Evolutionary conservation across 1,140 invertebrate genomes (phyloP), one percentile per base, ranked within the genome.

Genomic region (Hyphantria cunea): DNA sequence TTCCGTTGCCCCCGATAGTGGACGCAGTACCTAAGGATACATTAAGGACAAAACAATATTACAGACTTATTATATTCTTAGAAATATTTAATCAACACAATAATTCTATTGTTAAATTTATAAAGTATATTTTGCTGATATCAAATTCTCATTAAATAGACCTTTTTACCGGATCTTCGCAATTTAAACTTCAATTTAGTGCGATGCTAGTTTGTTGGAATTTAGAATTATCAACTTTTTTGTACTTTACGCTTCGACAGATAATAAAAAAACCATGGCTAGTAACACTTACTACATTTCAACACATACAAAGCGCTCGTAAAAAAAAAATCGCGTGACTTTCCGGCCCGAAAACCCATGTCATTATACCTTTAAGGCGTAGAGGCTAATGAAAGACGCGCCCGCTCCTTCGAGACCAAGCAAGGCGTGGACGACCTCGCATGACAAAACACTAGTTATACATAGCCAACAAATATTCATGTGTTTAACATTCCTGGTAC

Each of bases 381-480:
- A 85, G 55, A 52, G 68, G 70, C 75, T 86, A 86, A 88, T 86
- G 82, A 86, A 87, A 84, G 79, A 81, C 83, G 74, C 80, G 64
- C 84, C 84, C 82, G 74, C 85, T 88, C 84, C 87, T 88, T 86
- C 79, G 85, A 89, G 86, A 85, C 85, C 75, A 32, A 47, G 53
- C 60, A 75, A 81, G 85, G 82, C 73, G 80, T 63, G 80, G 63
- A 79, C 37, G 56, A 56, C 70, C 70, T 80, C 74, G 72, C 76
- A 74, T 71, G 41, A 44, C 61, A 56, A 47, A 50, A 34, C 32
- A 56, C 51, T 17, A 56, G 52, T 44, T 47, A 39, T 53, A 53
- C 25, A 51, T 44, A 37, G 17, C 37, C 39, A 50, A 59, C 25
- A 6, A 50, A 56, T 42, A 45, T 32, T 45, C 25, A 45, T 34